Percentiles rank a stretch among this genome's conserved stretches.
Evolutionary conservation across 2,888 invertebrate genomes (phyloP).

Genomic region (Achlya flavicornis): DNA sequence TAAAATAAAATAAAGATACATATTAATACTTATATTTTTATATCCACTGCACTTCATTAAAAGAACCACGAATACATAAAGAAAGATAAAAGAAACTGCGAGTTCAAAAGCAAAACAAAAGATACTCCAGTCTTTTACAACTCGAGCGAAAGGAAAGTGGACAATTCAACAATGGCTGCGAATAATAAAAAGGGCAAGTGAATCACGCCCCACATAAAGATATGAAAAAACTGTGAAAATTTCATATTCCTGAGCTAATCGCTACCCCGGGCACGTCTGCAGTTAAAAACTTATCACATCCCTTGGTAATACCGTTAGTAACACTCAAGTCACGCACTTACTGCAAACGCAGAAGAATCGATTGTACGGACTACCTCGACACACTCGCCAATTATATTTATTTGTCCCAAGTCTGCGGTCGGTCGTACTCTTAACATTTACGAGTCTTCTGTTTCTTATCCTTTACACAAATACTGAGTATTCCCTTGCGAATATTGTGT

Average conservation of each 20-base stretch:
- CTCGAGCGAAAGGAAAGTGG: not conserved
- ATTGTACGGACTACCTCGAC: constrained; percentile 19
- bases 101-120: not conserved
- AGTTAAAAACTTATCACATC: constrained; percentile 36
- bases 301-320: constrained; percentile 25
- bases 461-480: constrained; percentile 35
- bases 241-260: constrained; percentile 8
- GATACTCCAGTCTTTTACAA: not conserved
- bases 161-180: not conserved
- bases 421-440: constrained; percentile 44
- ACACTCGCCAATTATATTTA: constrained; percentile 51
- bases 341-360: constrained; percentile 24
- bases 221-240: constrained; percentile 12
- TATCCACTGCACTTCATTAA: not conserved
- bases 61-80: not conserved
- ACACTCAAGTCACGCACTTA: constrained; percentile 24
- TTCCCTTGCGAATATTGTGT: not conserved
- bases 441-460: constrained; percentile 41
- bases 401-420: constrained; percentile 53
- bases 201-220: not conserved
- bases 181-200: constrained; percentile 11
- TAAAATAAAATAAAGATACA: no score
- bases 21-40: not conserved
- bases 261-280: constrained; percentile 22
- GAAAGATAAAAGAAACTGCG: not conserved